Conservation (phyloP, 35 echinoderm and acorn worm genomes). For the Strongylocentrotus purpuratus region DNA sequence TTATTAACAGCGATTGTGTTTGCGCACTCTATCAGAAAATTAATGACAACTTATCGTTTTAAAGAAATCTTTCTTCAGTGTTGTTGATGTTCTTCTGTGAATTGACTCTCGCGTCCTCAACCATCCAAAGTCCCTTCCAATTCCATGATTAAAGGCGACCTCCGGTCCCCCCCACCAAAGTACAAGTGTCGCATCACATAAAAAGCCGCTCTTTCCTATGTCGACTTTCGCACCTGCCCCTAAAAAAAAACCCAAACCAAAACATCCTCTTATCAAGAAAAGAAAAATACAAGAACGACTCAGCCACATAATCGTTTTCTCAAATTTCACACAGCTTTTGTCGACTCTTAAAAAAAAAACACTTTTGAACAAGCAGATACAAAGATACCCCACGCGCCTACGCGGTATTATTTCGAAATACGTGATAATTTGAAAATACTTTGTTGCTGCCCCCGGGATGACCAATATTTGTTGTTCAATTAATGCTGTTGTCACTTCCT, state of each 20-base stretch:
- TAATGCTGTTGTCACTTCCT: constrained; percentile 48
- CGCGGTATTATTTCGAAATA: background rate
- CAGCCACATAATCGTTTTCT: background rate
- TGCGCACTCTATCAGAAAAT: too few species aligned
- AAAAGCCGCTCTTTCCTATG: too few species aligned
- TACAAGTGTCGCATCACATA: too few species aligned
- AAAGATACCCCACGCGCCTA: background rate
- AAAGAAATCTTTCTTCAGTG: too few species aligned
- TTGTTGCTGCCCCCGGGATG: background rate
- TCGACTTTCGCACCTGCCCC: background rate
- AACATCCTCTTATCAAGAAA: background rate
- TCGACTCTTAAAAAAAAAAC: background rate
- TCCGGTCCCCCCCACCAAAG: too few species aligned
- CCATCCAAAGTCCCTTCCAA: too few species aligned
- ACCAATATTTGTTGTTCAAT: constrained; percentile 36
- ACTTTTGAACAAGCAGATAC: background rate
- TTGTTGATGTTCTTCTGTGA: too few species aligned
- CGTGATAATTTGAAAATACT: constrained; percentile 5
- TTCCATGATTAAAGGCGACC: too few species aligned
- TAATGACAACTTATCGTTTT: too few species aligned
- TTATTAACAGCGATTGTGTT: too few species aligned
- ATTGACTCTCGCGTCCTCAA: too few species aligned
- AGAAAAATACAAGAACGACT: background rate
- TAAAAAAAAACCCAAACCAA: background rate
- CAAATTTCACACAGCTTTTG: background rate